A percentile compares a stretch with the other conserved stretches of the same genome.
Evolutionary conservation across 2,888 invertebrate genomes (phyloP).

Genomic region (Candidula unifasciata): DNA sequence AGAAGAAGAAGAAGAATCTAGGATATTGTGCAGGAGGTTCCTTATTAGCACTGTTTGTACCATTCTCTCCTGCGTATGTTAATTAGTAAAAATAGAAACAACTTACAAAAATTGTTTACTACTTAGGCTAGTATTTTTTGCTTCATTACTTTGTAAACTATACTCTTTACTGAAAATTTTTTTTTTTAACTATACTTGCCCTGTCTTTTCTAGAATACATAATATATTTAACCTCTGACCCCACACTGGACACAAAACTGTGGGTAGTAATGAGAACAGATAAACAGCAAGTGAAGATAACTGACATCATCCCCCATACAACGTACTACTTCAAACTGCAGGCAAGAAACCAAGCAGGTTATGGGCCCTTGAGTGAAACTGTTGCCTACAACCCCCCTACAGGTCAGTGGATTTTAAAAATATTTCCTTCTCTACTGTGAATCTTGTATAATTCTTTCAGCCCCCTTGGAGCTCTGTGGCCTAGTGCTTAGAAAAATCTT

Average conservation of each 20-base stretch:
- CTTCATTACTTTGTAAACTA: neutral
- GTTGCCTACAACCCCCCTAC: conserved; percentile 45
- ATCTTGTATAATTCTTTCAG: too few species aligned
- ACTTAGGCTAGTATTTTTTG: too few species aligned
- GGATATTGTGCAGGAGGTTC: too few species aligned
- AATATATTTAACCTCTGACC: conserved; percentile 51
- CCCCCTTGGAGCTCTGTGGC: too few species aligned
- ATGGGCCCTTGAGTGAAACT: conserved; percentile 53
- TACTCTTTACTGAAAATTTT: neutral
- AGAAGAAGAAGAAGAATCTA: too few species aligned
- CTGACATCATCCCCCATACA: conserved; percentile 48
- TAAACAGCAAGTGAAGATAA: conserved; percentile 27
- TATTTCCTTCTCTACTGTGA: too few species aligned
- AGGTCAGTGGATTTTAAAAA: conserved; percentile 49
- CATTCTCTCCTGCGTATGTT: too few species aligned
- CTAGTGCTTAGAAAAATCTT: too few species aligned
- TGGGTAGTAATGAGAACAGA: conserved; percentile 50
- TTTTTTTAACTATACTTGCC: neutral
- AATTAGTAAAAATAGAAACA: too few species aligned
- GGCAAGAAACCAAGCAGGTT: conserved; percentile 54
- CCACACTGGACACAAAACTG: conserved; percentile 43
- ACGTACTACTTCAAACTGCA: conserved; percentile 55
- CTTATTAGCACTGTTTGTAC: too few species aligned
- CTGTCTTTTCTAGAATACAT: conserved; percentile 50
- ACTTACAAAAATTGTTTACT: too few species aligned